Conservation (phyloP, 1,140 invertebrate genomes). For the Cydia strobilella region DNA sequence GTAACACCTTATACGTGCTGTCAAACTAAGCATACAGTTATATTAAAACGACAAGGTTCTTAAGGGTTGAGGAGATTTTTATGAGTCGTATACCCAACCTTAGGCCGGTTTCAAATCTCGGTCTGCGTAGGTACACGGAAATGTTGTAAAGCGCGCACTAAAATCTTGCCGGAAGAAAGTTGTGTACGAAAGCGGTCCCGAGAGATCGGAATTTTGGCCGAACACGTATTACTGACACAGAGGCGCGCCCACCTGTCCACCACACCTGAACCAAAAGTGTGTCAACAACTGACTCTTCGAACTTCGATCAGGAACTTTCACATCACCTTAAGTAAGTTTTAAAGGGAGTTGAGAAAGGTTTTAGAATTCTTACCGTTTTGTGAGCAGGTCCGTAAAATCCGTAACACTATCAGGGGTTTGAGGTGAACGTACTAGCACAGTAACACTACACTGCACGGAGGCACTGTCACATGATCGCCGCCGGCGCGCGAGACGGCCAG, state of each 20-base stretch:
- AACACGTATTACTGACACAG: conserved; percentile 52
- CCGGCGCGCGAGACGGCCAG: conserved; percentile 70
- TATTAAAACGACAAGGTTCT: not conserved
- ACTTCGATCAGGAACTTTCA: conserved; percentile 70
- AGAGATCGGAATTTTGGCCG: conserved; percentile 74
- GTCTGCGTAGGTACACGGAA: not conserved
- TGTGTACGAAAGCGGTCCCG: conserved; percentile 68
- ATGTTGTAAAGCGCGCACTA: conserved; percentile 2
- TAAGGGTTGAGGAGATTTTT: not conserved
- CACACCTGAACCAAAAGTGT: conserved; percentile 75
- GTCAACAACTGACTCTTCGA: conserved; percentile 72
- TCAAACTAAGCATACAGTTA: conserved; percentile 27
- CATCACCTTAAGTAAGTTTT: conserved; percentile 76
- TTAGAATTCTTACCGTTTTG: conserved; percentile 22
- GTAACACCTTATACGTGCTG: conserved; percentile 34
- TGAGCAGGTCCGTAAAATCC: conserved; percentile 56
- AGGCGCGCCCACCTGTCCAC: conserved; percentile 68
- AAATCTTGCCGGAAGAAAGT: conserved; percentile 66
- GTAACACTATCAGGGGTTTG: conserved; percentile 76
- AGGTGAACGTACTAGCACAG: conserved; percentile 74
- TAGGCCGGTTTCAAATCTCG: conserved; percentile 31
- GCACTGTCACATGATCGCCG: conserved; percentile 73
- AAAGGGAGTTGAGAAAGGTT: conserved; percentile 39
- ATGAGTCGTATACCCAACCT: not conserved
- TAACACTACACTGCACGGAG: conserved; percentile 72